Percentiles rank a stretch among this genome's conserved stretches.
Conservation (phyloP, 2,888 invertebrate genomes). For the Drosophila anomalipes region DNA sequence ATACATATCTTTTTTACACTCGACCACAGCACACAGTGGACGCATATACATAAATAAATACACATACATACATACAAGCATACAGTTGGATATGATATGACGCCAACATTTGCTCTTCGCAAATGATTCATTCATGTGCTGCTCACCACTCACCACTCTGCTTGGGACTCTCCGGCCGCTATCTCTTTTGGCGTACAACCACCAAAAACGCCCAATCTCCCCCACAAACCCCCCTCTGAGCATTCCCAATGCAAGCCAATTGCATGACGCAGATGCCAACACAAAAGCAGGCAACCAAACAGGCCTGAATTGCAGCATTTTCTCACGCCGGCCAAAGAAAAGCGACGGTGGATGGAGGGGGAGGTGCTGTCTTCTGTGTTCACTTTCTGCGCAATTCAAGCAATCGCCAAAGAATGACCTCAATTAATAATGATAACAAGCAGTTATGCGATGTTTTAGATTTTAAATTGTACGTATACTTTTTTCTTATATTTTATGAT, state of each 20-base stretch:
- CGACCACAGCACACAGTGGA: slow-evolving; percentile 2
- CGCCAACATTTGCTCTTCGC: slow-evolving; percentile 70
- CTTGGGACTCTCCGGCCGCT: neutral
- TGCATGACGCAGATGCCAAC: slow-evolving; percentile 77
- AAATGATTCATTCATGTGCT: slow-evolving; percentile 76
- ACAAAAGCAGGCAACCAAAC: slow-evolving; percentile 35
- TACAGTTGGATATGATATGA: slow-evolving; percentile 61
- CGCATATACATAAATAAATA: slow-evolving; percentile 15
- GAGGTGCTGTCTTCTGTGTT: neutral
- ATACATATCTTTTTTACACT: slow-evolving; percentile 11
- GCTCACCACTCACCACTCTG: slow-evolving; percentile 37
- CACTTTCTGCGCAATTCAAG: slow-evolving; percentile 44
- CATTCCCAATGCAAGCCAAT: slow-evolving; percentile 58
- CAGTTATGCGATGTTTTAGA: neutral
- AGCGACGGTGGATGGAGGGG: neutral
- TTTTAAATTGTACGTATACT: no score
- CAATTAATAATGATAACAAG: slow-evolving; percentile 35
- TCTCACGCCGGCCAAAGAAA: slow-evolving; percentile 13
- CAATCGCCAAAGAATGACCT: slow-evolving; percentile 23
- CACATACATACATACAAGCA: slow-evolving; percentile 18
- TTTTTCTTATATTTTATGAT: neutral
- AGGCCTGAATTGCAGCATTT: slow-evolving; percentile 46
- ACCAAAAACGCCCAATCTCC: slow-evolving; percentile 9
- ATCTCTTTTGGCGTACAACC: slow-evolving; percentile 23
- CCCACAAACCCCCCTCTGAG: slow-evolving; percentile 10